Base-by-base conservation (phyloP, 1,140 invertebrate genomes). In the Drosophila takahashii region DNA sequence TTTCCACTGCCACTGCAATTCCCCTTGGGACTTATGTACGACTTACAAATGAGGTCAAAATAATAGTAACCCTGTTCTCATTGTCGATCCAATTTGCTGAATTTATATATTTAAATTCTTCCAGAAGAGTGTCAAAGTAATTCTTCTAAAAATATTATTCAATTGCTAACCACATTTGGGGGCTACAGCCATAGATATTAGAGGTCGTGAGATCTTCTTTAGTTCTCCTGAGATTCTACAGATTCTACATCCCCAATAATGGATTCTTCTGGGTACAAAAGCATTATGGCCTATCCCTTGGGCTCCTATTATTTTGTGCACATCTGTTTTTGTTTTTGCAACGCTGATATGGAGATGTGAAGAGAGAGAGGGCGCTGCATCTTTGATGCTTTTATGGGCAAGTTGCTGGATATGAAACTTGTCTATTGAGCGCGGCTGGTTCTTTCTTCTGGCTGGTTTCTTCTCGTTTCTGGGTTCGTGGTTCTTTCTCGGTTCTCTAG, bases 351-450 rank as follows among this genome's bases (percentile, higher is more conserved):
- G 9, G 44, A 60, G 29, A 27, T 36, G 32, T 22, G 29, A n/a
- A n/a, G 18, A 36, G 16, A 53, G 16, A 47, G 58, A 51, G 32
- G 32, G 34, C 32, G 18, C 47, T 67, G 62, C 61, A 77, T 77
- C 72, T 69, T 51, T 62, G 51, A 54, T 73, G 45, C 69, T 66
- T 64, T 73, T 72, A 74, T 73, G 71, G 57, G 29, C 58, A 53
- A 58, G 52, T 69, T 32, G 69, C 57, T 62, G 57, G 37, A 50
- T 62, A 74, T 62, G 50, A 85, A 87, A 87, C 83, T 86, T 76
- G 83, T 86, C 83, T 89, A 86, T 81, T 70, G 32, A 57, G 70
- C 56, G 41, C 47, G 29, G 16, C 26, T 32, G 32, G 18, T 64
- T 48, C 37, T 32, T 52, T 75, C 72, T 66, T 81, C 41, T 78